Evolutionary conservation across 2,113 vertebrate species (phyloP).

Genomic region (Trochalopteron elliotii): DNA sequence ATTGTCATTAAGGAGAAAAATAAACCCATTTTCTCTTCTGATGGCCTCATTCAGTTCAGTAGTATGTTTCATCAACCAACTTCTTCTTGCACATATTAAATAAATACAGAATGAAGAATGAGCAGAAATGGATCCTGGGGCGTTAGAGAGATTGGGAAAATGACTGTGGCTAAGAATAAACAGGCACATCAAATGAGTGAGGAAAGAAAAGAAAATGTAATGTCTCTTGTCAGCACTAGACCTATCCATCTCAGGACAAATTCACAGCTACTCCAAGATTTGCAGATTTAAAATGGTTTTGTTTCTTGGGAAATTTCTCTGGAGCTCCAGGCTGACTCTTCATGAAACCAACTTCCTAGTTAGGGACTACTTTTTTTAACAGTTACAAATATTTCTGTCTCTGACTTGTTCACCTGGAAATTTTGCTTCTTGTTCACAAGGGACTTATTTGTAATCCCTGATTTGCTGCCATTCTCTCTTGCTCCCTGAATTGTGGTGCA

Average conservation of each 20-base stretch:
- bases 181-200: not conserved
- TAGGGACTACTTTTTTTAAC: not conserved
- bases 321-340: not conserved
- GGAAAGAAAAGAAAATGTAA: not conserved
- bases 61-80: not conserved
- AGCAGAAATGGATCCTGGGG: not conserved
- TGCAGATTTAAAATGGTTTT: not conserved
- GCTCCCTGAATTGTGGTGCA: not conserved
- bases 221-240: not conserved
- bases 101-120: conserved; percentile 10
- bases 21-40: conserved; percentile 15
- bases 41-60: conserved; percentile 1
- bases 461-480: not conserved
- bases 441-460: not conserved
- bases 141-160: not conserved
- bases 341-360: not conserved
- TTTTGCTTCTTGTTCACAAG: not conserved
- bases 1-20: conserved; percentile 22
- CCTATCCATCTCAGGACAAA: not conserved
- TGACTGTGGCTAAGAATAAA: not conserved
- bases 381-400: not conserved
- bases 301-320: not conserved
- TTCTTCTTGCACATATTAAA: conserved; percentile 19
- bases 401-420: not conserved
- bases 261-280: not conserved